These are phyloP conservation scores for Orientallactaga bullata DNA, from an alignment of 2,113 vertebrate species.

Conservation along the genomic window DNA sequence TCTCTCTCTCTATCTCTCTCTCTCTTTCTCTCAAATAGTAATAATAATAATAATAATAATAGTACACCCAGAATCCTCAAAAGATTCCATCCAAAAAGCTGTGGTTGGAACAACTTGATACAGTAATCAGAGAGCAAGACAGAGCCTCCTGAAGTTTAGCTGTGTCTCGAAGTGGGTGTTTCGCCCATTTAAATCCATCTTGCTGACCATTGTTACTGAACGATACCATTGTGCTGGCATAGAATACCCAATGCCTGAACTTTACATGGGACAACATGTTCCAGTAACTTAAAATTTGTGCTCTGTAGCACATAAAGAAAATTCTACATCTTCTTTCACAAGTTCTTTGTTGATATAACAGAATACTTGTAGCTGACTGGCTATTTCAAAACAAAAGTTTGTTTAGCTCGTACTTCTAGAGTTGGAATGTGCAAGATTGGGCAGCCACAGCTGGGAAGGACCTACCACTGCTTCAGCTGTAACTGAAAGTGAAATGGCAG, in stretches of 20 bases:
- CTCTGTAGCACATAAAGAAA: not conserved
- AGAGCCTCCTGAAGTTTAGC: not conserved
- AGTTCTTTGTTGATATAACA: not conserved
- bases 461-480: not conserved
- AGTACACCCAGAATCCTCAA: not conserved
- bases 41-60: too few species aligned
- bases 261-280: not conserved
- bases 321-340: not conserved
- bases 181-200: not conserved
- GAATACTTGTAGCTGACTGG: not conserved
- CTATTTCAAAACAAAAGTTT: not conserved
- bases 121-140: not conserved
- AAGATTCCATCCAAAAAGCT: not conserved
- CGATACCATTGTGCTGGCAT: not conserved
- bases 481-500: too few species aligned
- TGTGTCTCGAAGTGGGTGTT: accelerated
- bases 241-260: accelerated
- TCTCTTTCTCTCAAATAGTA: too few species aligned
- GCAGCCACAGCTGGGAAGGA: too few species aligned
- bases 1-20: too few species aligned
- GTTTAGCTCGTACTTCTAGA: not conserved
- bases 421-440: not conserved
- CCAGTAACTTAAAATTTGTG: not conserved
- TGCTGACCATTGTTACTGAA: too few species aligned
- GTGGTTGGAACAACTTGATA: not conserved